These are phyloP conservation scores for Caenorhabditis sulstoni DNA, from an alignment of 2,888 invertebrate genomes.

Conservation along the genomic window DNA sequence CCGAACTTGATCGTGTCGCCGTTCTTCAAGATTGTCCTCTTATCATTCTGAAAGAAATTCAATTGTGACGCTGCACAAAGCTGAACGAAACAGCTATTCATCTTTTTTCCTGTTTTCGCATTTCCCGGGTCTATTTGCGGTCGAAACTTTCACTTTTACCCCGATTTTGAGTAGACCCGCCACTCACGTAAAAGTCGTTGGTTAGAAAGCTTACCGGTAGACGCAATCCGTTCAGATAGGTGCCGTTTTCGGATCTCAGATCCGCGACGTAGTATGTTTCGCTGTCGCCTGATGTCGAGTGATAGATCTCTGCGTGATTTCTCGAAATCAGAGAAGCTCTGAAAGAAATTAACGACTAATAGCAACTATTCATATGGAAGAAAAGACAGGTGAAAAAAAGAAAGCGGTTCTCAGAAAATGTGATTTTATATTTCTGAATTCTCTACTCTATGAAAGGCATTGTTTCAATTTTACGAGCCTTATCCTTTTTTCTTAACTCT, in stretches of 20 bases:
- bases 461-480: no score
- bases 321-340: no score
- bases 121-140: neutral
- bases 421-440: no score
- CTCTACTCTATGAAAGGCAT: no score
- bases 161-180: no score
- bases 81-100: neutral
- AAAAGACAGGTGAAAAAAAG: no score
- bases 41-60: slow-evolving; percentile 23
- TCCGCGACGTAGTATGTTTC: slow-evolving; percentile 81
- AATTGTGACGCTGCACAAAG: no score
- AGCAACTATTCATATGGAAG: no score
- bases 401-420: no score
- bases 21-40: slow-evolving; percentile 70
- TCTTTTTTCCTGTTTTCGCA: neutral
- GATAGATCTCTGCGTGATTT: slow-evolving; percentile 81
- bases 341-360: no score
- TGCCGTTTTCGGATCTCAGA: slow-evolving; percentile 82
- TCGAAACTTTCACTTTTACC: neutral
- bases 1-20: slow-evolving; percentile 82
- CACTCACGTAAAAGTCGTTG: neutral
- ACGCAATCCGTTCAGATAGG: slow-evolving; percentile 81
- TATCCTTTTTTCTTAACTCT: no score
- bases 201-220: slow-evolving; percentile 30
- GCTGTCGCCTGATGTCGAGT: no score